Percentiles rank a stretch among this genome's conserved stretches.
Evolutionary conservation across 2,113 vertebrate species (phyloP).

Genomic region (Trichomycterus rosablanca): DNA sequence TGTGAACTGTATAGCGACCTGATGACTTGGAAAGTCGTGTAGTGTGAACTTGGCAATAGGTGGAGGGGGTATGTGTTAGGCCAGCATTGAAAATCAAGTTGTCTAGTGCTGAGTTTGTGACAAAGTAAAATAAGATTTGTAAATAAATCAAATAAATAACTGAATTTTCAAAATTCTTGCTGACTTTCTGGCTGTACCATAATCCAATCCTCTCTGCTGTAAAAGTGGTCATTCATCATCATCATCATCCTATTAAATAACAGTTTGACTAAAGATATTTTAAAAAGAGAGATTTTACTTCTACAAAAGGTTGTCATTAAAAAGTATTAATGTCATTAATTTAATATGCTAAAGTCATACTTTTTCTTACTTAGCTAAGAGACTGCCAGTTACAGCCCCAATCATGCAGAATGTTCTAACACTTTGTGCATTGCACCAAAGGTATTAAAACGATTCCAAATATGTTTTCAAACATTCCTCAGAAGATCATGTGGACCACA

Average conservation of each 20-base stretch:
- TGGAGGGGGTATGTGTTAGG: too few species aligned
- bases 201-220: slow-evolving; percentile 35
- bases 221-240: slow-evolving; percentile 7
- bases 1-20: too few species aligned
- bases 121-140: too few species aligned
- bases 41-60: too few species aligned
- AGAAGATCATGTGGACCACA: slow-evolving; percentile 11
- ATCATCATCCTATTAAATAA: not conserved
- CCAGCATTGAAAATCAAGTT: too few species aligned
- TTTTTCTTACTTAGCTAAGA: not conserved
- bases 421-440: too few species aligned
- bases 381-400: not conserved
- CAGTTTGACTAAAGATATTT: not conserved
- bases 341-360: too few species aligned
- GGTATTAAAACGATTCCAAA: too few species aligned
- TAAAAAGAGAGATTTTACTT: not conserved
- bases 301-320: not conserved
- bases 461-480: not conserved
- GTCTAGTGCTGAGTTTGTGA: too few species aligned
- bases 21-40: too few species aligned
- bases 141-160: slow-evolving; percentile 25
- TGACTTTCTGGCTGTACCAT: slow-evolving; percentile 28
- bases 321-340: not conserved
- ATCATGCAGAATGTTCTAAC: not conserved
- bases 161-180: slow-evolving; percentile 39